Percentiles rank a stretch among this genome's conserved stretches.
These are phyloP conservation scores for Heliangelus exortis DNA, from an alignment of 2,797 vertebrate genomes.

Conservation along the genomic window DNA sequence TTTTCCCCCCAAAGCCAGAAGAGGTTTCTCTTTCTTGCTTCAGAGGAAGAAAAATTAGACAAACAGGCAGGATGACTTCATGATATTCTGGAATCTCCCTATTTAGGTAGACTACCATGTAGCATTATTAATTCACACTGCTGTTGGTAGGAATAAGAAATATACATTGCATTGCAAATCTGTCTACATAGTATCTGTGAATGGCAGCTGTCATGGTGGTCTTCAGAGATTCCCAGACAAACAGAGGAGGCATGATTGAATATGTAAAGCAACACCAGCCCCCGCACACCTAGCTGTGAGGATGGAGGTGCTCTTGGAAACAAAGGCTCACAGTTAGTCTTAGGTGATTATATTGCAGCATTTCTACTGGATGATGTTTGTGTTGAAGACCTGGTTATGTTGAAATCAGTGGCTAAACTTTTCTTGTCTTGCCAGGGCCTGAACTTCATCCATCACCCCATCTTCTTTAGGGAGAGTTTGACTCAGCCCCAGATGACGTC, in stretches of 20 bases:
- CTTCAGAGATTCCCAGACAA: background rate
- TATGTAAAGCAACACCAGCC: background rate
- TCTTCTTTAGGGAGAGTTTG: background rate
- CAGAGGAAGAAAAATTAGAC: background rate
- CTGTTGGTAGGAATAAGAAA: background rate
- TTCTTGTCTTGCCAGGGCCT: background rate
- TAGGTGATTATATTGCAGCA: background rate
- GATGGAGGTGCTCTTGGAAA: background rate
- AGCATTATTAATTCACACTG: background rate
- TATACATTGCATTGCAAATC: background rate
- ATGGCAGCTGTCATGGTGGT: background rate
- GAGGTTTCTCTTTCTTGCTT: background rate
- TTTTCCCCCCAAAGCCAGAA: background rate
- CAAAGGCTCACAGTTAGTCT: background rate
- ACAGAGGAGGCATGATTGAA: background rate
- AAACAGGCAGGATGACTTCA: background rate
- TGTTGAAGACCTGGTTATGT: background rate
- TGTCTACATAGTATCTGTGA: background rate
- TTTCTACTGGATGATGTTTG: background rate
- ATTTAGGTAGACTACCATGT: background rate
- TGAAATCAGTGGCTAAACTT: background rate
- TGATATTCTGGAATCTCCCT: background rate
- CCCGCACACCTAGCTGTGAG: background rate
- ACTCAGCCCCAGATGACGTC: fast-evolving
- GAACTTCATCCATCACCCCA: background rate